Conservation (phyloP, 1,140 invertebrate species). For the Patella vulgata region DNA sequence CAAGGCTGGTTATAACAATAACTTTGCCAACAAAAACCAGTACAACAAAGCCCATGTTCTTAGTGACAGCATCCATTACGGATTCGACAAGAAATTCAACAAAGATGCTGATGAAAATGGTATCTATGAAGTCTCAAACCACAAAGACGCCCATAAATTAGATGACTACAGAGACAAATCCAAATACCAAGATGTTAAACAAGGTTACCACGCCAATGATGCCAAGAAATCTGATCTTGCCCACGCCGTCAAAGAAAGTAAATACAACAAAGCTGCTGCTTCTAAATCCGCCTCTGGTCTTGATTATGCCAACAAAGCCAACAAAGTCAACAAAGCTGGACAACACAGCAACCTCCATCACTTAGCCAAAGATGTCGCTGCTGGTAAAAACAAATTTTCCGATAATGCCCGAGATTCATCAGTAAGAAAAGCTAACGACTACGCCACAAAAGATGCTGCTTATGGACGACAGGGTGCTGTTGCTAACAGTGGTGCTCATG, state of each 20-base stretch:
- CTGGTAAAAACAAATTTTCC: slow-evolving; percentile 7
- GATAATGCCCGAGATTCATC: slow-evolving; percentile 1
- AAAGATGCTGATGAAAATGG: slow-evolving; percentile 9
- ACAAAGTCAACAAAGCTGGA: not conserved
- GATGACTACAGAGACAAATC: slow-evolving; percentile 12
- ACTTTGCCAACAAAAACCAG: slow-evolving; percentile 5
- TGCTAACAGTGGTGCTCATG: not conserved
- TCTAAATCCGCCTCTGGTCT: not conserved
- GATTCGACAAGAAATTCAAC: slow-evolving; percentile 16
- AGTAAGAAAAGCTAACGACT: slow-evolving; percentile 7
- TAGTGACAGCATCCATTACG: slow-evolving; percentile 4
- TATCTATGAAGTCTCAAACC: not conserved
- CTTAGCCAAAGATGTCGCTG: not conserved
- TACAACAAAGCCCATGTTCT: slow-evolving; percentile 4
- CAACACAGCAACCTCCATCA: slow-evolving; percentile 4
- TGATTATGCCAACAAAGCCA: not conserved
- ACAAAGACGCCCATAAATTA: slow-evolving; percentile 1
- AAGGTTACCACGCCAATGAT: slow-evolving; percentile 4
- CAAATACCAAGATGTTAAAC: not conserved
- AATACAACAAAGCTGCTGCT: slow-evolving; percentile 3
- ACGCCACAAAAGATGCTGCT: not conserved
- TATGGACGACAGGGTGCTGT: not conserved
- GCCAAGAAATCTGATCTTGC: not conserved
- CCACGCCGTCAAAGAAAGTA: slow-evolving; percentile 8
- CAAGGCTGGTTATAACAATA: slow-evolving; percentile 9